Evolutionary conservation across 2,888 invertebrate genomes (phyloP).

Genomic region (Drosophila ezoana): DNA sequence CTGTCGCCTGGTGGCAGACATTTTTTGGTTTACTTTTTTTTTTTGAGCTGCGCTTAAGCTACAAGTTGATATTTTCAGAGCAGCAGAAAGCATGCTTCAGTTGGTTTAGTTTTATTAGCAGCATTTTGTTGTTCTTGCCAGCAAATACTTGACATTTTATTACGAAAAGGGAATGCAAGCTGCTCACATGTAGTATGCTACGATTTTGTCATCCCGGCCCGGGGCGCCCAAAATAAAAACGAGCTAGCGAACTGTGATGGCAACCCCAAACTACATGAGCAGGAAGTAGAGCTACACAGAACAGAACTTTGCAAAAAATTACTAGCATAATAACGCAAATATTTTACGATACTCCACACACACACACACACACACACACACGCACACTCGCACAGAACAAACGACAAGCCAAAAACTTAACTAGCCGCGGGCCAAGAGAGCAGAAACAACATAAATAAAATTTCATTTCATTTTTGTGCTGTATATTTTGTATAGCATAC

Average conservation of each 20-base stretch:
- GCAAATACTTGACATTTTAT: conserved; percentile 71
- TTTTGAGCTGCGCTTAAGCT: conserved; percentile 22
- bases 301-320: conserved; percentile 61
- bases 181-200: conserved; percentile 51
- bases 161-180: conserved; percentile 49
- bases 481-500: conserved; percentile 31
- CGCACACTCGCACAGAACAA: conserved; percentile 18
- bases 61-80: conserved; percentile 40
- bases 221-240: conserved; percentile 72
- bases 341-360: conserved; percentile 67
- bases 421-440: conserved; percentile 71
- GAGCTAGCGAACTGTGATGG: conserved; percentile 65
- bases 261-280: conserved; percentile 19
- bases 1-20: neutral
- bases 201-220: conserved; percentile 68
- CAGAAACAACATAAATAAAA: conserved; percentile 76
- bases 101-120: conserved; percentile 52
- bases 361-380: conserved; percentile 28
- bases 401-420: conserved; percentile 78
- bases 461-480: conserved; percentile 59
- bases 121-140: conserved; percentile 31
- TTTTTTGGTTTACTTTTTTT: neutral
- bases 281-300: conserved; percentile 15
- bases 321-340: conserved; percentile 81
- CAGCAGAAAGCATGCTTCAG: conserved; percentile 44